These are phyloP conservation scores for Pyxicephalus adspersus DNA, from an alignment of 2,113 vertebrate species.

Conservation along the genomic window DNA sequence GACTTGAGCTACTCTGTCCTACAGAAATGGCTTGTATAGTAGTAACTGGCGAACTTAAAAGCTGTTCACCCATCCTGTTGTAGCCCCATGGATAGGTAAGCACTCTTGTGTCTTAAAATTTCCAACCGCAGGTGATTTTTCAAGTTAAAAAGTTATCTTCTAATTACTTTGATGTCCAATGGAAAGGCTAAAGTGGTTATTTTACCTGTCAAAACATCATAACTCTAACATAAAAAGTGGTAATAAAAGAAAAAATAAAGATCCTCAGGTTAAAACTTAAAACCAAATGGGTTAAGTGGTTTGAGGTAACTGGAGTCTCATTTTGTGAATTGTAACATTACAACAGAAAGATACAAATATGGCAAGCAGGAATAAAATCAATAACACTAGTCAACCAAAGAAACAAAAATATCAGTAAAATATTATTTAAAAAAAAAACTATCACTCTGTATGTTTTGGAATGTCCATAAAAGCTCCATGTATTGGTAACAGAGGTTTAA, in stretches of 20 bases:
- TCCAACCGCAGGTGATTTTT: too few relatives aligned
- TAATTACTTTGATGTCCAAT: neutral
- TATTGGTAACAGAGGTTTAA: neutral
- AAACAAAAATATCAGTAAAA: neutral
- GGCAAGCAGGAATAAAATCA: neutral
- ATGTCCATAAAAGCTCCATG: neutral
- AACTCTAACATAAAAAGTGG: neutral
- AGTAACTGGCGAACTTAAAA: too few relatives aligned
- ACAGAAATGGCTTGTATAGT: too few relatives aligned
- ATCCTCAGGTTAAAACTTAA: neutral
- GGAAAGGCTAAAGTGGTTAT: neutral
- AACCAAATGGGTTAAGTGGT: neutral
- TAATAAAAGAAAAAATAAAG: neutral
- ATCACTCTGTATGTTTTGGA: neutral
- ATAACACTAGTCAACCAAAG: too few relatives aligned
- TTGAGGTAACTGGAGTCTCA: neutral
- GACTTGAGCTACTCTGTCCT: too few relatives aligned
- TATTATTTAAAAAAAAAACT: too few relatives aligned
- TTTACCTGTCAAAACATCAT: neutral
- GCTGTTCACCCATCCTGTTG: too few relatives aligned
- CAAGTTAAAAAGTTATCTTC: too few relatives aligned
- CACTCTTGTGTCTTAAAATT: too few relatives aligned
- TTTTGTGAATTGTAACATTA: neutral
- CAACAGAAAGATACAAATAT: neutral
- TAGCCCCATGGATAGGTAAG: too few relatives aligned